Conservation (phyloP, 2,888 invertebrate genomes). For the Pandemis corylana region DNA sequence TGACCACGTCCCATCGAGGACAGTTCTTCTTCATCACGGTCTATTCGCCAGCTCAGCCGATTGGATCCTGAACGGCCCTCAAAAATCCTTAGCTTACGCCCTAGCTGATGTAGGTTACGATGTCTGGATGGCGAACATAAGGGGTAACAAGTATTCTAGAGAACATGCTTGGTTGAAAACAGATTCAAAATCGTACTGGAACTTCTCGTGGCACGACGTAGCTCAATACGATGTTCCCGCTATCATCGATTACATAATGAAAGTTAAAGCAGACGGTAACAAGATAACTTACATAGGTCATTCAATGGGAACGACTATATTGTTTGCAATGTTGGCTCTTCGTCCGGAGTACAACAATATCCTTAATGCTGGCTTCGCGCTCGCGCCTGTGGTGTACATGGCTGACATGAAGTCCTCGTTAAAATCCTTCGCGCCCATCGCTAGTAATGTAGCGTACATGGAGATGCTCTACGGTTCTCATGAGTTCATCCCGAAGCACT, state of each 20-base stretch:
- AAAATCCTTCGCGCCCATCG: constrained; percentile 87
- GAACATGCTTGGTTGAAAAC: constrained; percentile 85
- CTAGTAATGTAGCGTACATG: constrained; percentile 85
- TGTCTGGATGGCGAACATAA: constrained; percentile 93
- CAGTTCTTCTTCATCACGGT: constrained; percentile 92
- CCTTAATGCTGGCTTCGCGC: constrained; percentile 86
- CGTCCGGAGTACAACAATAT: constrained; percentile 88
- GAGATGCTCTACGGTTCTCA: constrained; percentile 87
- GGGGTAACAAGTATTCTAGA: constrained; percentile 91
- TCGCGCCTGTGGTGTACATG: constrained; percentile 89
- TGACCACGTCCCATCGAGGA: constrained; percentile 56
- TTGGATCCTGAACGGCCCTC: constrained; percentile 90
- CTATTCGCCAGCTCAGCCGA: constrained; percentile 90
- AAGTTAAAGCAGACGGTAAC: constrained; percentile 61
- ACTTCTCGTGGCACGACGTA: constrained; percentile 94
- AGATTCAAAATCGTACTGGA: constrained; percentile 88
- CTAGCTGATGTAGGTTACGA: constrained; percentile 89
- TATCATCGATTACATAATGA: constrained; percentile 87
- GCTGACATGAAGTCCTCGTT: constrained; percentile 87
- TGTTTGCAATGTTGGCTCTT: constrained; percentile 88
- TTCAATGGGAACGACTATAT: constrained; percentile 94
- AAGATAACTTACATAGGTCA: constrained; percentile 92
- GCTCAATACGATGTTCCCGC: constrained; percentile 94
- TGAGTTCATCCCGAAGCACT: constrained; percentile 89
- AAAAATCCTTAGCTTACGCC: constrained; percentile 87